Evolutionary conservation across 1,140 invertebrate genomes (phyloP).

Genomic region (Phenacoccus solenopsis): DNA sequence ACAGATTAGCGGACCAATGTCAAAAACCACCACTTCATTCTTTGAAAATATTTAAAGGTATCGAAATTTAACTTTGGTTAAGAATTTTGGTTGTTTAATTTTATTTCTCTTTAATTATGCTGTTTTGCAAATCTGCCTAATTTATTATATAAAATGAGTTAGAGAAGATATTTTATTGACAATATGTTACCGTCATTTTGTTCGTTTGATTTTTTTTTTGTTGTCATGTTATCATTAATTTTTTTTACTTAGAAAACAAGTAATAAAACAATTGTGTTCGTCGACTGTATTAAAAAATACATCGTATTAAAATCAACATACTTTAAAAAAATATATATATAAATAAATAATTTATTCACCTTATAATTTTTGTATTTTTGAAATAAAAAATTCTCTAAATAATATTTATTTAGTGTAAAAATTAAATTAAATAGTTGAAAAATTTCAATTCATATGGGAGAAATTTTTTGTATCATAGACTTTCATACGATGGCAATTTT

Average conservation of each 20-base stretch:
- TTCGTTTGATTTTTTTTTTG: not conserved
- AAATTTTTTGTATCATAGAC: not conserved
- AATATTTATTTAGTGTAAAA: too few relatives aligned
- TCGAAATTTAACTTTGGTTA: too few relatives aligned
- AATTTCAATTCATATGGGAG: not conserved
- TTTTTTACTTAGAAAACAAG: not conserved
- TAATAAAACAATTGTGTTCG: not conserved
- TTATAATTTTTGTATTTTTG: not conserved
- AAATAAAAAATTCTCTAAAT: not conserved
- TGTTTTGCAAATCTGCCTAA: not conserved
- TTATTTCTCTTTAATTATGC: too few relatives aligned
- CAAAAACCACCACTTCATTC: too few relatives aligned
- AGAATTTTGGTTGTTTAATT: too few relatives aligned
- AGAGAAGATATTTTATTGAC: not conserved
- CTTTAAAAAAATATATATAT: not conserved
- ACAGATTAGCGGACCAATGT: too few relatives aligned
- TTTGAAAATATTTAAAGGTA: too few relatives aligned
- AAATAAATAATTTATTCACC: not conserved
- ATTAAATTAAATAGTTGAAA: not conserved
- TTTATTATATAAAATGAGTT: not conserved
- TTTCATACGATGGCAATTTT: not conserved
- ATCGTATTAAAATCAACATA: not conserved
- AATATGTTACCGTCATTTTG: not conserved
- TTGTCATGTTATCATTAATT: conserved; percentile 3
- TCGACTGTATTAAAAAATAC: not conserved